Evolutionary conservation across 2,888 invertebrate species (phyloP), one percentile per base, ranked within the genome.

Genomic region (Anorthoa munda): DNA sequence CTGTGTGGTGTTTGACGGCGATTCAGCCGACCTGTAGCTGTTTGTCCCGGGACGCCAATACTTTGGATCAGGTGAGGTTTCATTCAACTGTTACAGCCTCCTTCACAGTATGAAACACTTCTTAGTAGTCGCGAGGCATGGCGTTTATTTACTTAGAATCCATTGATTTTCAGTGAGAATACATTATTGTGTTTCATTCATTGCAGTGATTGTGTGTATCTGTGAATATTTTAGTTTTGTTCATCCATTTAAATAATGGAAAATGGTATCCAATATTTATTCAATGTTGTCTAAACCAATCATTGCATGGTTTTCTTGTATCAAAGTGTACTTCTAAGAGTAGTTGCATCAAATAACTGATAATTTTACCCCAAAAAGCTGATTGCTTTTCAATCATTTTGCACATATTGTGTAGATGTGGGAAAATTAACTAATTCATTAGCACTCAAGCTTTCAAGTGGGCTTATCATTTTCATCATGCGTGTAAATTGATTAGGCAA

Each of bases 21-120:
- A 71, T 79, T 71, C 81, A 76, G 85, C 83, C 80, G 77, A 84
- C 83, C 75, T 85, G 84, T 84, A 85, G 80, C 83, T 76, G 73
- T 76, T 66, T 74, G 39, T 58, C 80, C 78, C 83, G 79, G 83
- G 75, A 86, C 75, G 80, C 84, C 82, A 79, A 82, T 86, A 85
- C 77, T 82, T 83, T 81, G 79, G 72, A 79, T 77, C 87, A 89
- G 87, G 89, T 89, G 77, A 87, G 89, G 61, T 83, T 87, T 84
- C 83, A 84, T 87, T 82, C 83, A 81, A 76, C 64, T 76, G 65
- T 75, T 78, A n/a, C n/a, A n/a, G 64, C 81, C 67, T 82, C 53
- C 69, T 76, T 84, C 64, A 56, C n/a, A 31, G 55, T 66, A 31
- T 58, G 53, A n/a, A 67, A 50, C 66, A 46, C 15, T 68, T 78